Evolutionary conservation across 2,888 invertebrate species (phyloP).

Genomic region (Hemicrepidius hirtus): DNA sequence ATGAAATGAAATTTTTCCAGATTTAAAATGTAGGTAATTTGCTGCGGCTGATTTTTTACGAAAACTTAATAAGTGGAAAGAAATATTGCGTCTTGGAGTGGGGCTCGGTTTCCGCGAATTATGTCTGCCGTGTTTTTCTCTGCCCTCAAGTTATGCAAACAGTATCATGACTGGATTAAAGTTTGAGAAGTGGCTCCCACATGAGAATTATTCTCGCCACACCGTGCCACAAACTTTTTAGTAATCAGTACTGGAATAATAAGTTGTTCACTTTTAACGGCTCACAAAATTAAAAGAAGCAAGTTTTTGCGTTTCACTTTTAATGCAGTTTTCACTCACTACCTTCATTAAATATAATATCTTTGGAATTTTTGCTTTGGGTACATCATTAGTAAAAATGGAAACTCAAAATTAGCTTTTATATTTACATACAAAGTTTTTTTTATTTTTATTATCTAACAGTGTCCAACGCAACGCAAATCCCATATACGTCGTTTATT

Average conservation of each 20-base stretch:
- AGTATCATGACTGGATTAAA: constrained; percentile 57
- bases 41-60: constrained; percentile 40
- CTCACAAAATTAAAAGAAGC: constrained; percentile 36
- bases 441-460: background rate
- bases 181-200: constrained; percentile 47
- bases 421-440: background rate
- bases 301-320: constrained; percentile 24
- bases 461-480: background rate
- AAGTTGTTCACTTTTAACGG: constrained; percentile 42
- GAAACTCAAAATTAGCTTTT: background rate
- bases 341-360: background rate
- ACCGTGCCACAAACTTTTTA: constrained; percentile 39
- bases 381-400: background rate
- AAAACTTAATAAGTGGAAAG: constrained; percentile 39
- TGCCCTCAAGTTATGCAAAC: constrained; percentile 55
- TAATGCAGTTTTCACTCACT: background rate
- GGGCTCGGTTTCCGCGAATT: constrained; percentile 31
- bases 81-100: constrained; percentile 34
- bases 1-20: constrained; percentile 39
- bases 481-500: background rate
- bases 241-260: constrained; percentile 44
- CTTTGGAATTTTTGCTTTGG: too few species aligned
- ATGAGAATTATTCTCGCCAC: constrained; percentile 40
- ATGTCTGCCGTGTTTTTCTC: constrained; percentile 44
- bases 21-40: constrained; percentile 44